These are phyloP conservation scores for Argynnis bischoffii DNA, from an alignment of 2,888 invertebrate species.

Conservation along the genomic window DNA sequence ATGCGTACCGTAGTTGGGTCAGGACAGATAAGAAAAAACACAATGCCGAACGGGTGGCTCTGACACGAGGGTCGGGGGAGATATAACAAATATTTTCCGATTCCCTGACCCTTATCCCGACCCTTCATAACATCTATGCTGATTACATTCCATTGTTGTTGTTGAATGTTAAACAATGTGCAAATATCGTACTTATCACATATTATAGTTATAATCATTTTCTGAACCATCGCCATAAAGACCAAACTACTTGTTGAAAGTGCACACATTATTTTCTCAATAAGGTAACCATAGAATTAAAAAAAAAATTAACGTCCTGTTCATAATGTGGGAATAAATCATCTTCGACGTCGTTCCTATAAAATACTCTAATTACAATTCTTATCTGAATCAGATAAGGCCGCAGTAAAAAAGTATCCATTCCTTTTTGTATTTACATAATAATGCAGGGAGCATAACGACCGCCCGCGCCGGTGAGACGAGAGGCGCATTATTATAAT, in stretches of 20 bases:
- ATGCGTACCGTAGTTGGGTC: constrained; percentile 49
- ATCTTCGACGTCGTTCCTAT: constrained; percentile 57
- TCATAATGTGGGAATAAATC: constrained; percentile 67
- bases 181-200: constrained; percentile 55
- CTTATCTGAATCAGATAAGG: constrained; percentile 75
- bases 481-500: constrained; percentile 68
- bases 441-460: constrained; percentile 76
- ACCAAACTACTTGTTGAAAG: background rate
- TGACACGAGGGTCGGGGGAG: constrained; percentile 49
- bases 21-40: constrained; percentile 62
- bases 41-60: constrained; percentile 54
- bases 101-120: constrained; percentile 59
- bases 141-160: constrained; percentile 74
- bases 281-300: background rate
- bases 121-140: constrained; percentile 64
- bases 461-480: constrained; percentile 56
- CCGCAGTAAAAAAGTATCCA: constrained; percentile 59
- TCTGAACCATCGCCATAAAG: background rate
- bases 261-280: background rate
- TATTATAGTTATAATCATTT: constrained; percentile 2
- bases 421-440: constrained; percentile 77
- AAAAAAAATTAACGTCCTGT: constrained; percentile 22
- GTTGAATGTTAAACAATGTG: constrained; percentile 61
- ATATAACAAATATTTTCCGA: constrained; percentile 60
- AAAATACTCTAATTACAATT: constrained; percentile 72